These are phyloP conservation scores for Sinopyrophorus schimmeli DNA, from an alignment of 2,888 invertebrate genomes.

Conservation along the genomic window DNA sequence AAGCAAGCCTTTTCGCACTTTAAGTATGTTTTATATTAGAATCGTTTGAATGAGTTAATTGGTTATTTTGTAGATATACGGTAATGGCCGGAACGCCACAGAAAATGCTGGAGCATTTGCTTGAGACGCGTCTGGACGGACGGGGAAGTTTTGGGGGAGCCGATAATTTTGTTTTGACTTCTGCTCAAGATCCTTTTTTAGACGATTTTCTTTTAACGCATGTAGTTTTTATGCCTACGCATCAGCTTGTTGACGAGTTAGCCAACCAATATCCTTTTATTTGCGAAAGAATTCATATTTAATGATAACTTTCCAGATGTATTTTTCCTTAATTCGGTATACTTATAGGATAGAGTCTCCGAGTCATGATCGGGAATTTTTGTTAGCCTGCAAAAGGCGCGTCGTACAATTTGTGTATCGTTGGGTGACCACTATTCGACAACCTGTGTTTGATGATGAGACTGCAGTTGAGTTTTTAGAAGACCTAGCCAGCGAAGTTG, in stretches of 20 bases:
- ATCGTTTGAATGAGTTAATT: background rate
- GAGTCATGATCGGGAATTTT: slow-evolving; percentile 67
- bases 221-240: slow-evolving; percentile 79
- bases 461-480: slow-evolving; percentile 73
- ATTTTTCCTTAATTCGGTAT: slow-evolving; percentile 56
- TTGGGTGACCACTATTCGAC: slow-evolving; percentile 73
- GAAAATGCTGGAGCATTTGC: slow-evolving; percentile 83
- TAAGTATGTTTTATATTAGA: slow-evolving; percentile 60
- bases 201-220: slow-evolving; percentile 84
- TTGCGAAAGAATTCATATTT: background rate
- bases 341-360: slow-evolving; percentile 63
- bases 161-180: slow-evolving; percentile 51
- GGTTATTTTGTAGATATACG: slow-evolving; percentile 66
- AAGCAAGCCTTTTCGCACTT: slow-evolving; percentile 62
- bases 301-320: too few species aligned
- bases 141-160: slow-evolving; percentile 57
- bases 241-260: slow-evolving; percentile 72
- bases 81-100: slow-evolving; percentile 86
- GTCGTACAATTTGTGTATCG: slow-evolving; percentile 78
- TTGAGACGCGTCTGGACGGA: slow-evolving; percentile 76
- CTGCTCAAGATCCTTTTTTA: slow-evolving; percentile 70
- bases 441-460: slow-evolving; percentile 75
- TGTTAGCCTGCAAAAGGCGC: slow-evolving; percentile 70
- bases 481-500: slow-evolving; percentile 72
- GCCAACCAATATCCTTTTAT: slow-evolving; percentile 77